Conservation (phyloP, 2,797 vertebrate species). For the Sebastes jordani region DNA sequence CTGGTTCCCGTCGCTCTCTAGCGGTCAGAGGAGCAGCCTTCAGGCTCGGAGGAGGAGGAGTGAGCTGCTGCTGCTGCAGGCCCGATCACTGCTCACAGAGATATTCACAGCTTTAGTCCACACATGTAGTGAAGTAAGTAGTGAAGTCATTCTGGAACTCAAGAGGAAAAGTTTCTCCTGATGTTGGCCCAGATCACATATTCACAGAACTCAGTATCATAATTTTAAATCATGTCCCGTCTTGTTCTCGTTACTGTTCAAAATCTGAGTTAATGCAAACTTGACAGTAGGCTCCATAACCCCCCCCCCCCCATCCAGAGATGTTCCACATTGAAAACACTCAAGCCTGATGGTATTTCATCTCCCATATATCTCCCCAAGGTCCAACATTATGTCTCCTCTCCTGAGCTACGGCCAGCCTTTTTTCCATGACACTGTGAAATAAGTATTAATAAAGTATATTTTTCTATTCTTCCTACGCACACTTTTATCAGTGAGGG, state of each 20-base stretch:
- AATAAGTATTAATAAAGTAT: slow-evolving; percentile 62
- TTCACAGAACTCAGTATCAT: not conserved
- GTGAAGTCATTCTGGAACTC: not conserved
- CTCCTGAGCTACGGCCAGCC: slow-evolving; percentile 28
- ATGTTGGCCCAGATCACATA: not conserved
- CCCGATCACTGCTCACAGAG: not conserved
- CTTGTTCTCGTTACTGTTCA: not conserved
- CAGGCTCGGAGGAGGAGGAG: not conserved
- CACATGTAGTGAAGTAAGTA: slow-evolving; percentile 4
- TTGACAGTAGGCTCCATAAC: not conserved
- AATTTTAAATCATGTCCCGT: not conserved
- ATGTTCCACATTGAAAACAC: slow-evolving; percentile 10
- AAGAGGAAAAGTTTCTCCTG: not conserved
- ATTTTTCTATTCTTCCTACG: slow-evolving; percentile 50
- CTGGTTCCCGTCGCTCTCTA: slow-evolving; percentile 80
- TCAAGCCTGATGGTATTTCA: slow-evolving; percentile 24
- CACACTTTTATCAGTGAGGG: slow-evolving; percentile 63
- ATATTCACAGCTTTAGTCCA: slow-evolving; percentile 1
- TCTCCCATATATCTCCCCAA: slow-evolving; percentile 29
- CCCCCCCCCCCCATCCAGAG: not conserved
- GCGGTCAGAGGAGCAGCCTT: slow-evolving; percentile 65
- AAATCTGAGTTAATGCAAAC: not conserved
- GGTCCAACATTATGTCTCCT: slow-evolving; percentile 54
- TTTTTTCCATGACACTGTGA: slow-evolving; percentile 48
- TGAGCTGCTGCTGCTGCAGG: not conserved